phyloP scores from a whole-genome alignment of 2,797 vertebrate species.

The Myripristis murdjan region DNA sequence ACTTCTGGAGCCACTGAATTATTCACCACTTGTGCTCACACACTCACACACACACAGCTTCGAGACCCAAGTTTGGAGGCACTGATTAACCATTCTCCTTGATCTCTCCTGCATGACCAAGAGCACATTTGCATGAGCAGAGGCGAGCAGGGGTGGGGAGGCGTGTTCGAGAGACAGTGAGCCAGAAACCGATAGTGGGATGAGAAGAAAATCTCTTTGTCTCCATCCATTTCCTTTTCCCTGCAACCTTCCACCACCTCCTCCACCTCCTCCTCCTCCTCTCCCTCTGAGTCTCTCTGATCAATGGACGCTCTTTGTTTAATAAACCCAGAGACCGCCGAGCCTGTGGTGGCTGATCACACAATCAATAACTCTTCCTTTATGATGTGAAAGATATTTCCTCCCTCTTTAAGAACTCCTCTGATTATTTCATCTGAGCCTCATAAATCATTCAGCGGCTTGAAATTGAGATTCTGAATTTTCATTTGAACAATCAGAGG shows the following conservation, averaged over 20 bases:
- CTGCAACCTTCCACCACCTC: background rate
- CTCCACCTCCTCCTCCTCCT: background rate
- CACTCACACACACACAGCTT: slow-evolving; percentile 20
- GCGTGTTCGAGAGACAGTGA: background rate
- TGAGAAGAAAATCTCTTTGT: background rate
- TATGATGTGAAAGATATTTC: background rate
- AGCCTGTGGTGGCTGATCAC: slow-evolving; percentile 9
- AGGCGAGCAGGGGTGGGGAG: background rate
- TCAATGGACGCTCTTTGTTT: background rate
- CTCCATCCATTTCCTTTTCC: background rate
- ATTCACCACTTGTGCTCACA: slow-evolving; percentile 49
- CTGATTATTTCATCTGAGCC: background rate
- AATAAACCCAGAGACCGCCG: background rate
- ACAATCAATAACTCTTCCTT: background rate
- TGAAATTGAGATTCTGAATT: background rate
- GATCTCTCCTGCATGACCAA: slow-evolving; percentile 69
- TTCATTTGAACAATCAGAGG: background rate
- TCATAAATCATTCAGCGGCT: slow-evolving; percentile 15
- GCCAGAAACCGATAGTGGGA: background rate
- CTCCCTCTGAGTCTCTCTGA: background rate
- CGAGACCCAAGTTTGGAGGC: slow-evolving; percentile 58
- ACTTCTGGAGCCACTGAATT: slow-evolving; percentile 59
- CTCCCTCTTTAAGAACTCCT: slow-evolving; percentile 3
- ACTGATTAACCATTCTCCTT: slow-evolving; percentile 77
- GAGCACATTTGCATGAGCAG: slow-evolving; percentile 59